Conservation (phyloP, 2,888 invertebrate species). For the Deilephila elpenor region DNA sequence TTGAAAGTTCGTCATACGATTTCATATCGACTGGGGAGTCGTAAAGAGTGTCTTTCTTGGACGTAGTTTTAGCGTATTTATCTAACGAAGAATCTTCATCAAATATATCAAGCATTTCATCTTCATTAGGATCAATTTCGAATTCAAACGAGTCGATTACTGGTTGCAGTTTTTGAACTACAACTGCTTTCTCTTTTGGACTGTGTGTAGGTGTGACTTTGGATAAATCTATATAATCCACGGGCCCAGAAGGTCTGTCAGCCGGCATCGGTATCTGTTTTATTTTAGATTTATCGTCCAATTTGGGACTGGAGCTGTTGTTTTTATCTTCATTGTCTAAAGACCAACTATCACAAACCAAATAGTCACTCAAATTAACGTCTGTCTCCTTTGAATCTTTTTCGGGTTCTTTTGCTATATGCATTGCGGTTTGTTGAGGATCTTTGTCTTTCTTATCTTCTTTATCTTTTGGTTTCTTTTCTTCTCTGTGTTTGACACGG, state of each 20-base stretch:
- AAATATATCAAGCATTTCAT: conserved; percentile 68
- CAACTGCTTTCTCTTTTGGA: conserved; percentile 43
- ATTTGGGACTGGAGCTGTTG: conserved; percentile 59
- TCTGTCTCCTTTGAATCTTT: conserved; percentile 62
- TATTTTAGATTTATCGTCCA: conserved; percentile 48
- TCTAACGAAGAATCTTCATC: conserved; percentile 57
- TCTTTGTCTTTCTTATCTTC: conserved; percentile 45
- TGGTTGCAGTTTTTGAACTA: conserved; percentile 67
- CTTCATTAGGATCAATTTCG: conserved; percentile 73
- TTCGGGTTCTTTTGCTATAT: conserved; percentile 34
- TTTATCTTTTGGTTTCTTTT: conserved; percentile 49
- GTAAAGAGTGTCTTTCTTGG: conserved; percentile 49
- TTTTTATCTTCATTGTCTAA: conserved; percentile 73
- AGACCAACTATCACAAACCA: conserved; percentile 81
- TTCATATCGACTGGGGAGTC: conserved; percentile 58
- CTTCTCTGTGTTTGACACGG: conserved; percentile 39
- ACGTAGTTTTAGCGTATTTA: conserved; percentile 53
- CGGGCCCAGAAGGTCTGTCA: conserved; percentile 37
- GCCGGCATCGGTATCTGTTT: conserved; percentile 45
- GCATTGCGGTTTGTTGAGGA: conserved; percentile 29
- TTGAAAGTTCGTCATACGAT: conserved; percentile 56
- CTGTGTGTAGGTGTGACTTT: conserved; percentile 34
- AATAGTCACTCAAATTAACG: conserved; percentile 72
- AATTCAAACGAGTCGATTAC: conserved; percentile 75
- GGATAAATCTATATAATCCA: conserved; percentile 50